Percentiles rank a stretch among this genome's conserved stretches.
Conservation (phyloP, 2,888 invertebrate species). For the Barypeithes pellucidus region DNA sequence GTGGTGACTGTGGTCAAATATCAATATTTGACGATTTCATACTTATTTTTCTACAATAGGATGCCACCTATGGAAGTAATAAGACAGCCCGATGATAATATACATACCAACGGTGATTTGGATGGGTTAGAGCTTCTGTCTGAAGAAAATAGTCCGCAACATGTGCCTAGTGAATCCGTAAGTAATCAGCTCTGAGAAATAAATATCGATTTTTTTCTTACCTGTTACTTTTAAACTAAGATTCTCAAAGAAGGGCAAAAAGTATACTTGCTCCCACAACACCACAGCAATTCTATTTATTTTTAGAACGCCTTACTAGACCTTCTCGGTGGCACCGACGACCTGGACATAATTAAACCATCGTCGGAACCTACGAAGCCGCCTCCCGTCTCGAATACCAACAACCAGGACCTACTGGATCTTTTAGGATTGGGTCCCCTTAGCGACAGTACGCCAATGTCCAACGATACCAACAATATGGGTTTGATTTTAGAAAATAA, state of each 20-base stretch:
- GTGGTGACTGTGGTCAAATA: no score
- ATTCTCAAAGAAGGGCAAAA: no score
- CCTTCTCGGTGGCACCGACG: conserved; percentile 77
- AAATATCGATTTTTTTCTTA: no score
- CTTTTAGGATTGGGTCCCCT: conserved; percentile 82
- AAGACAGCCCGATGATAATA: conserved; percentile 61
- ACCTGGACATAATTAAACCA: conserved; percentile 65
- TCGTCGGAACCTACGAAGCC: conserved; percentile 65
- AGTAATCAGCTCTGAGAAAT: conserved; percentile 48
- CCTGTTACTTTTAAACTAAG: no score
- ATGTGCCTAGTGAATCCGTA: conserved; percentile 67
- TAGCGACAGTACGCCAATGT: conserved; percentile 60
- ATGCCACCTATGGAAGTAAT: conserved; percentile 95
- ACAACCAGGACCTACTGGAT: conserved; percentile 89
- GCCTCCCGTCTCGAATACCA: conserved; percentile 67
- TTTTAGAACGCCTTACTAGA: conserved; percentile 89
- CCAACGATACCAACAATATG: conserved; percentile 60
- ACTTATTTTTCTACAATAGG: conserved; percentile 29
- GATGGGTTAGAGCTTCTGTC: conserved; percentile 64
- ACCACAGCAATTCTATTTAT: conserved; percentile 35
- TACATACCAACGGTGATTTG: conserved; percentile 67
- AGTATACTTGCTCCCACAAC: no score
- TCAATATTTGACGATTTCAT: no score
- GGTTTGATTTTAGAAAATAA: conserved; percentile 67
- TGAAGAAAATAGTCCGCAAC: conserved; percentile 67